Evolutionary conservation across 2,797 vertebrate genomes (phyloP).

Genomic region (Uromys caudimaculatus): DNA sequence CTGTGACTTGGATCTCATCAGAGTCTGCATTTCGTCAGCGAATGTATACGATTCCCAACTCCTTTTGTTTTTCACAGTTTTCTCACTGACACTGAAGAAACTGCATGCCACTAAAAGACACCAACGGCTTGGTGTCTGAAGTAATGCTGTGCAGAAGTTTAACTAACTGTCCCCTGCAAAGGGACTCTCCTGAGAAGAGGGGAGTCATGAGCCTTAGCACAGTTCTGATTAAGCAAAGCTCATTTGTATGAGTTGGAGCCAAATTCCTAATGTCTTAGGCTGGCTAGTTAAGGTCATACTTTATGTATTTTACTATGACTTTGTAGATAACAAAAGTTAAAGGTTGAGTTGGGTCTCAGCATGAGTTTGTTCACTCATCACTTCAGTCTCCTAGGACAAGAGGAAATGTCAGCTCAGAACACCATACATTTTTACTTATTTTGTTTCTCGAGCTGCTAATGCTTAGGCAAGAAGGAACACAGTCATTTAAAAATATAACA

Average conservation of each 20-base stretch:
- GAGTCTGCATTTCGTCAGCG: background rate
- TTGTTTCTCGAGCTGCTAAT: background rate
- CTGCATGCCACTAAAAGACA: background rate
- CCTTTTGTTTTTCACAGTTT: background rate
- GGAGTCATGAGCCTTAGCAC: background rate
- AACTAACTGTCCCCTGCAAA: background rate
- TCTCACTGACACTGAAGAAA: background rate
- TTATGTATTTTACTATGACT: slow-evolving; percentile 20
- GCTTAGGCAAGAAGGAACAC: background rate
- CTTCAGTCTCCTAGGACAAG: background rate
- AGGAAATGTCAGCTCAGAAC: background rate
- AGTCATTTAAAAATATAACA: background rate
- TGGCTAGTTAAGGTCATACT: background rate
- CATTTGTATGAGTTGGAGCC: background rate
- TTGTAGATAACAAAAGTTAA: background rate
- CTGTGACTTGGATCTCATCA: background rate
- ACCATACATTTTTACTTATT: background rate
- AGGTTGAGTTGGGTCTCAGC: background rate
- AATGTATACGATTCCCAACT: background rate
- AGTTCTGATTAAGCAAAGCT: background rate
- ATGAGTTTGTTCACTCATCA: slow-evolving; percentile 4
- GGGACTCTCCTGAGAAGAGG: background rate
- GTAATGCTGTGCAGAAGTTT: background rate
- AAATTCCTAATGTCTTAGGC: background rate
- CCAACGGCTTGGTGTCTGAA: background rate